Conservation (phyloP, 2,888 invertebrate species). For the Barypeithes pellucidus region DNA sequence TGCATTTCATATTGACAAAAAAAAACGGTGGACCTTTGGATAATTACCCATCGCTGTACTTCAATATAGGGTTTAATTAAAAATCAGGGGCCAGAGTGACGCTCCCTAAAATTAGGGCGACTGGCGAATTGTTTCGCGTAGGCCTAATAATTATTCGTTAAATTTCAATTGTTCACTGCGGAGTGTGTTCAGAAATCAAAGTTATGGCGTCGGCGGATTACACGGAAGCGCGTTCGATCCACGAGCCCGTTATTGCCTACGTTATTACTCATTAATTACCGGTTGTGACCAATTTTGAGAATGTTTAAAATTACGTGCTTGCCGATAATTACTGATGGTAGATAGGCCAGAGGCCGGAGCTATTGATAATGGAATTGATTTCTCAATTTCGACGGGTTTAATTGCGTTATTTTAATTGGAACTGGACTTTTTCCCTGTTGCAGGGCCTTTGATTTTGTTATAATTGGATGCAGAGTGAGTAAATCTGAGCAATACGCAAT, state of each 20-base stretch:
- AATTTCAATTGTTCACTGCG: conserved; percentile 43
- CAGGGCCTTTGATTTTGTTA: neutral
- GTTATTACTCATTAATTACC: conserved; percentile 52
- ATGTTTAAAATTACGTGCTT: conserved; percentile 46
- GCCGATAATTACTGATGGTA: conserved; percentile 38
- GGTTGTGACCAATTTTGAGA: conserved; percentile 48
- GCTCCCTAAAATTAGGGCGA: conserved; percentile 24
- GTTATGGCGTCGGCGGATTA: conserved; percentile 43
- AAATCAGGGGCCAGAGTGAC: conserved; percentile 19
- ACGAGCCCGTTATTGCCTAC: conserved; percentile 41
- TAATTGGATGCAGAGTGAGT: conserved; percentile 1
- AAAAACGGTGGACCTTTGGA: neutral
- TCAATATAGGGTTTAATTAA: conserved; percentile 27
- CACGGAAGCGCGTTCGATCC: conserved; percentile 28
- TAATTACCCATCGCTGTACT: neutral
- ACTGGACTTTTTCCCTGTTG: neutral
- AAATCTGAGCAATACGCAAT: no score
- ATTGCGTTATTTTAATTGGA: conserved; percentile 14
- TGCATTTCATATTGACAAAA: neutral
- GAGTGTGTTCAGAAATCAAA: conserved; percentile 45
- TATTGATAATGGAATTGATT: conserved; percentile 30
- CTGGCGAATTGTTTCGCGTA: conserved; percentile 34
- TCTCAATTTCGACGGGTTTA: conserved; percentile 26
- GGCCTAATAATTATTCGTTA: conserved; percentile 49
- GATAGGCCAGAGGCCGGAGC: conserved; percentile 32